Evolutionary conservation across 2,888 invertebrate genomes (phyloP).

Genomic region (Drosophila mulleri): DNA sequence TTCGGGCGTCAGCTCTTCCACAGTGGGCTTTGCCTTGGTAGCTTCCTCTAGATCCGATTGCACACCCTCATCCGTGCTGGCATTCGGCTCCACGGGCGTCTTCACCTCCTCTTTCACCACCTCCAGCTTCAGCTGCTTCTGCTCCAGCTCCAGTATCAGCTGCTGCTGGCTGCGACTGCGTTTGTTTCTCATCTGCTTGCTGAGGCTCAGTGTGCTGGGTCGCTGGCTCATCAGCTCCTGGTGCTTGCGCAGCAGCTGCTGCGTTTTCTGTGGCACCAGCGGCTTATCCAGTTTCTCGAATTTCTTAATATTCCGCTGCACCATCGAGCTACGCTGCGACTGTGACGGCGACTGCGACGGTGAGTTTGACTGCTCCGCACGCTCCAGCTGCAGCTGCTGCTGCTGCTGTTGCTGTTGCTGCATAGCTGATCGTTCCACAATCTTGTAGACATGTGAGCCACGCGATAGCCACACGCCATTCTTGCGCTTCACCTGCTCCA

Average conservation of each 20-base stretch:
- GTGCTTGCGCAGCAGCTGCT: slow-evolving; percentile 80
- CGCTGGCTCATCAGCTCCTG: slow-evolving; percentile 68
- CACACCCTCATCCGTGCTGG: slow-evolving; percentile 27
- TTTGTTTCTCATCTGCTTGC: slow-evolving; percentile 31
- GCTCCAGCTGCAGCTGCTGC: slow-evolving; percentile 6
- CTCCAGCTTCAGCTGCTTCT: slow-evolving; percentile 44
- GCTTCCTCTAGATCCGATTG: slow-evolving; percentile 33
- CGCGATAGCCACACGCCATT: slow-evolving; percentile 85
- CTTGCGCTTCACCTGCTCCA: slow-evolving; percentile 87
- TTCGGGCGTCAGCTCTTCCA: slow-evolving; percentile 18
- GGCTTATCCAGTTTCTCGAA: slow-evolving; percentile 82
- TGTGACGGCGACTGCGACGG: slow-evolving; percentile 1
- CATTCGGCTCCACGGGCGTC: slow-evolving; percentile 47
- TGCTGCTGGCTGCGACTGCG: slow-evolving; percentile 28
- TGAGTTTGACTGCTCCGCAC: background rate
- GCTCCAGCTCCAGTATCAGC: slow-evolving; percentile 17
- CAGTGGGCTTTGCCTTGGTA: slow-evolving; percentile 46
- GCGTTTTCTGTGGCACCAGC: slow-evolving; percentile 81
- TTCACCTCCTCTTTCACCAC: slow-evolving; percentile 73
- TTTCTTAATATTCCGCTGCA: slow-evolving; percentile 78
- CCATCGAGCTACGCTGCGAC: slow-evolving; percentile 70
- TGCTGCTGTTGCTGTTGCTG: background rate
- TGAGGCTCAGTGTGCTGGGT: slow-evolving; percentile 42
- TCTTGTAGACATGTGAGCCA: slow-evolving; percentile 84
- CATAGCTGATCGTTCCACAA: slow-evolving; percentile 74